These are phyloP conservation scores for Drosophila niveifrons DNA, from an alignment of 2,888 invertebrate genomes.

Conservation along the genomic window DNA sequence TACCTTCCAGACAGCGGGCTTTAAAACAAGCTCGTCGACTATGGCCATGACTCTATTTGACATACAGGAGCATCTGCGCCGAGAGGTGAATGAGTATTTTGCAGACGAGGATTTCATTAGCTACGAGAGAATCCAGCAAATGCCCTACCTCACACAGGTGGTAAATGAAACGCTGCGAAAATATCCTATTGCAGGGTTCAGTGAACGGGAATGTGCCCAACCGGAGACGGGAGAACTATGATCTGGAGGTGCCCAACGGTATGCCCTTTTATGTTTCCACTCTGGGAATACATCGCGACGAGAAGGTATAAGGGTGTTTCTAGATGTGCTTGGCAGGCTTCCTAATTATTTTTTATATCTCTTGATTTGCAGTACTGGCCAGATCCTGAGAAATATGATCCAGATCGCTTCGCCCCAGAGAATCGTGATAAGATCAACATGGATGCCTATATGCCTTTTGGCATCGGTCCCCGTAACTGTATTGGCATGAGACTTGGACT, in stretches of 20 bases:
- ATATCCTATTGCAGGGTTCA: conserved; percentile 61
- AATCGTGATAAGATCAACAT: conserved; percentile 19
- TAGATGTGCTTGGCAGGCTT: too few relatives aligned
- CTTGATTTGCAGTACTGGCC: conserved; percentile 17
- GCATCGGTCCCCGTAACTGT: conserved; percentile 30
- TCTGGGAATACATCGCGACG: conserved; percentile 17
- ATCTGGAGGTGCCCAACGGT: conserved; percentile 14
- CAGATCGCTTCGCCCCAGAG: too few relatives aligned
- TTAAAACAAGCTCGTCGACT: conserved; percentile 71
- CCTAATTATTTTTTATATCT: neutral
- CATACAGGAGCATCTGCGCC: conserved; percentile 10
- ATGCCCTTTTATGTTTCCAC: conserved; percentile 15
- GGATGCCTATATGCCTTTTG: conserved; percentile 53
- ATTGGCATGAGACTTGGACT: conserved; percentile 71
- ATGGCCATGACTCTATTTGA: conserved; percentile 10
- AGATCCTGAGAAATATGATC: conserved; percentile 9
- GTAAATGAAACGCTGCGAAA: conserved; percentile 68
- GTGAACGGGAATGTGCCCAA: conserved; percentile 9
- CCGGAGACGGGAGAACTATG: conserved; percentile 9
- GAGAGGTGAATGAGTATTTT: conserved; percentile 1
- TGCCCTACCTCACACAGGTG: conserved; percentile 84
- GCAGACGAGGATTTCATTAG: conserved; percentile 12
- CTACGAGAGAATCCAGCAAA: conserved; percentile 69
- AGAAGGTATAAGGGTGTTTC: neutral
- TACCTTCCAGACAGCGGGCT: conserved; percentile 77